Evolutionary conservation across 2,113 vertebrate genomes (phyloP).

Genomic region (Clarias batrachus): DNA sequence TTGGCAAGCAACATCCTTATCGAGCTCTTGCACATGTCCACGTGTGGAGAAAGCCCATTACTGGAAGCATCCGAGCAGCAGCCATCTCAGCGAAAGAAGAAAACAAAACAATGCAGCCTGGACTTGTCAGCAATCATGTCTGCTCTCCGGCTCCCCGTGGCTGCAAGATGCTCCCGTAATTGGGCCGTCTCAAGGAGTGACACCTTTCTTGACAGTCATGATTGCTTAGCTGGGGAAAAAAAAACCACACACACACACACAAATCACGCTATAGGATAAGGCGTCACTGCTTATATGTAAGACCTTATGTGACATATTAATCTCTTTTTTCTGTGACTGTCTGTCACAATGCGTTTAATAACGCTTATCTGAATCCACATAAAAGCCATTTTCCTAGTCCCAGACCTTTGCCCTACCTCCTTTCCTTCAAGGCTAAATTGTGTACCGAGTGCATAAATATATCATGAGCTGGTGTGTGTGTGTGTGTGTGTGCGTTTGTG

Average conservation of each 20-base stretch:
- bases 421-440: conserved; percentile 2
- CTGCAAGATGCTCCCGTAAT: conserved; percentile 18
- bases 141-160: conserved; percentile 1
- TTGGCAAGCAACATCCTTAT: conserved; percentile 62
- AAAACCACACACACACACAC: not conserved
- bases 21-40: conserved; percentile 64
- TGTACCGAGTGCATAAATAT: conserved; percentile 34
- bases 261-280: not conserved
- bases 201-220: conserved; percentile 23
- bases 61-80: conserved; percentile 64
- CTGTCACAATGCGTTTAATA: conserved; percentile 16
- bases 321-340: not conserved
- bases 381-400: not conserved
- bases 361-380: conserved; percentile 20
- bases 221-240: conserved; percentile 21
- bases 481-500: conserved; percentile 34
- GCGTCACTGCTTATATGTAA: conserved; percentile 9
- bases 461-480: conserved; percentile 34
- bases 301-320: conserved; percentile 11
- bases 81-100: conserved; percentile 56
- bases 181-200: conserved; percentile 29
- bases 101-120: conserved; percentile 22
- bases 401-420: not conserved
- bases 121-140: conserved; percentile 26
- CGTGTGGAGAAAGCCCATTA: conserved; percentile 62